Base-by-base conservation (phyloP, 2,113 vertebrate species). In the Menura novaehollandiae region DNA sequence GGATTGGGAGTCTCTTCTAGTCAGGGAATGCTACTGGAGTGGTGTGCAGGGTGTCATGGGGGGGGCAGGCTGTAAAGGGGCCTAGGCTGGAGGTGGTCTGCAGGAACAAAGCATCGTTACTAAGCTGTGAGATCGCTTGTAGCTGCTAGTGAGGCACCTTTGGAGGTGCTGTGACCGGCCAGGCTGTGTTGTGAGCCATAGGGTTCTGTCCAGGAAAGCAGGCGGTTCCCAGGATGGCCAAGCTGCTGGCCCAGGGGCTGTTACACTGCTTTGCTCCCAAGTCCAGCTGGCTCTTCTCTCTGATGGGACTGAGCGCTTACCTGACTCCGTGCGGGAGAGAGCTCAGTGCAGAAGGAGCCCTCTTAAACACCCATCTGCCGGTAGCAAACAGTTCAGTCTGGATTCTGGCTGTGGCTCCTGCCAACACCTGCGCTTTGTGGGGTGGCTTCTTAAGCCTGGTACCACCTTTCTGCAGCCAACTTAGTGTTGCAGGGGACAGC, bases 61-160 rank as follows among this genome's bases (percentile, higher is more conserved):
- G 37, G 49, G 41, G 24, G 23, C n/a, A 35, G 30, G 58, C 60
- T 47, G 37, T 39, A 2, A 59, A 71, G 82, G 85, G 44, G 10
- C 64, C 1, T 9, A 52, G 72, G 37, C 41, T 4, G 12, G 76
- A 55, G 81, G 72, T 74, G 79, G 27, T 67, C 55, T 92, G 79
- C 46, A 75, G 82, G 91, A 96, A 96, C 95, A 95, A 96, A 96
- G 96, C 95, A 58, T 86, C 6, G 32, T 93, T 95, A 89, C 74
- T 92, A 49, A n/a, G 83, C 56, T 84, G 24, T 32, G 60, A 82
- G 59, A 55, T 91, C 0, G 19, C 59, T 37, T 55, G 43, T 82
- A 59, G 60, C 78, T 93, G 84, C 49, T 39, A 7, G 55, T 1
- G 26, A 89, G 73, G 21, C 73, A 51, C 43, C 75, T 77, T 64